Conservation (phyloP, 2,797 vertebrate species). For the Tragelaphus eurycerus region DNA sequence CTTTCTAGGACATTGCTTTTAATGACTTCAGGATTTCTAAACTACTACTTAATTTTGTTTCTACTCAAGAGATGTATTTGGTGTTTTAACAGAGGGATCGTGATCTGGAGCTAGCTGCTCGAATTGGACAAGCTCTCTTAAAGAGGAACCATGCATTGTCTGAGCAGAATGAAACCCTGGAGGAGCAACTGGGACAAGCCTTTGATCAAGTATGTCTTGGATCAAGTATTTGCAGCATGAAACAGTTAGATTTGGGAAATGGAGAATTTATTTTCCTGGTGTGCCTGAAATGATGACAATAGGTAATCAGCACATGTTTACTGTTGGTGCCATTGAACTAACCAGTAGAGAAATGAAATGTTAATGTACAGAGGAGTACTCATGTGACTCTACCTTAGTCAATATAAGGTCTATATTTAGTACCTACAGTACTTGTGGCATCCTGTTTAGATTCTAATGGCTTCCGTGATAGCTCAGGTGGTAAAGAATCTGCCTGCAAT, state of each 20-base stretch:
- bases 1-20: slow-evolving; percentile 44
- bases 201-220: slow-evolving; percentile 90
- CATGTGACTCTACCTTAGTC: not conserved
- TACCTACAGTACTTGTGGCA: not conserved
- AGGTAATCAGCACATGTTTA: not conserved
- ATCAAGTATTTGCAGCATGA: not conserved
- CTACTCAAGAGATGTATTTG: slow-evolving; percentile 23
- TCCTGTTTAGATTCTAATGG: not conserved
- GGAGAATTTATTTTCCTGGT: not conserved
- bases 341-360: not conserved
- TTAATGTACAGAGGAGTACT: not conserved
- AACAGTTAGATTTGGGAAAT: not conserved
- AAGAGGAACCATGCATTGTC: slow-evolving; percentile 94
- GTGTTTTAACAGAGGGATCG: slow-evolving; percentile 91
- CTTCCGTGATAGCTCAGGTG: not conserved
- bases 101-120: slow-evolving; percentile 96
- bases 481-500: not conserved
- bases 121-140: slow-evolving; percentile 96
- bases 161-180: slow-evolving; percentile 93
- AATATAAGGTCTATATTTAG: not conserved
- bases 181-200: slow-evolving; percentile 94
- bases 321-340: not conserved
- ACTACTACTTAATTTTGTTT: not conserved
- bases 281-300: not conserved
- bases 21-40: slow-evolving; percentile 24